A percentile compares a stretch with the other conserved stretches of the same genome.
Conservation (phyloP, 2,113 vertebrate genomes). For the Cyanoramphus novaezelandiae region DNA sequence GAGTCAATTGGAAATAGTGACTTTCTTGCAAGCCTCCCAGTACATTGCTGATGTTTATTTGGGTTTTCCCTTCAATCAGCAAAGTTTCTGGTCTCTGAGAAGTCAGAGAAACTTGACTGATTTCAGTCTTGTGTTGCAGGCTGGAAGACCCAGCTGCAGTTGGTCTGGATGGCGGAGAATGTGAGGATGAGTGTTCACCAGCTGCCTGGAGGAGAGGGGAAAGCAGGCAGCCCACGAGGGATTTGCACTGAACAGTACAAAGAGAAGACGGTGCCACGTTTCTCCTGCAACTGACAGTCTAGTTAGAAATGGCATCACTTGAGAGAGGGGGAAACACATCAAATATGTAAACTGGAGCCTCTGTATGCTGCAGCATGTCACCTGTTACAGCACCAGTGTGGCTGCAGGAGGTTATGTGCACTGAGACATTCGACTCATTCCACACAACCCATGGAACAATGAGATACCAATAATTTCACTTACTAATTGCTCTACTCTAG, state of each 20-base stretch:
- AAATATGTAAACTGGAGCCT: not conserved
- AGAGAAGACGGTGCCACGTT: not conserved
- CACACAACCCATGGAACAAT: not conserved
- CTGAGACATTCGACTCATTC: accelerated
- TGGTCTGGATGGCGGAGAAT: not conserved
- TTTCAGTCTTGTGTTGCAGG: not conserved
- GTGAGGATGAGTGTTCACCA: not conserved
- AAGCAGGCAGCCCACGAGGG: not conserved
- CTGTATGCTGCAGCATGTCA: not conserved
- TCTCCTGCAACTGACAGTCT: not conserved
- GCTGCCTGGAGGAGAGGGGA: not conserved
- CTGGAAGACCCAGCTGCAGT: not conserved
- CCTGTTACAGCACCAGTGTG: accelerated
- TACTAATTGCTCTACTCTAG: not conserved
- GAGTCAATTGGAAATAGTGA: not conserved
- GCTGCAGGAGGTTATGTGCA: not conserved
- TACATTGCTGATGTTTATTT: not conserved
- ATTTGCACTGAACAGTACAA: not conserved
- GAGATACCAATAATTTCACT: not conserved
- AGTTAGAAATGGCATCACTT: not conserved
- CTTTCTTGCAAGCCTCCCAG: not conserved
- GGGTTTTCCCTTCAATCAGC: not conserved
- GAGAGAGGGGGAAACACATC: not conserved
- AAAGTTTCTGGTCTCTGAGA: not conserved
- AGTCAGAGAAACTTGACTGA: not conserved